Base-by-base conservation (phyloP, 2,797 vertebrate species). In the Catharus ustulatus region DNA sequence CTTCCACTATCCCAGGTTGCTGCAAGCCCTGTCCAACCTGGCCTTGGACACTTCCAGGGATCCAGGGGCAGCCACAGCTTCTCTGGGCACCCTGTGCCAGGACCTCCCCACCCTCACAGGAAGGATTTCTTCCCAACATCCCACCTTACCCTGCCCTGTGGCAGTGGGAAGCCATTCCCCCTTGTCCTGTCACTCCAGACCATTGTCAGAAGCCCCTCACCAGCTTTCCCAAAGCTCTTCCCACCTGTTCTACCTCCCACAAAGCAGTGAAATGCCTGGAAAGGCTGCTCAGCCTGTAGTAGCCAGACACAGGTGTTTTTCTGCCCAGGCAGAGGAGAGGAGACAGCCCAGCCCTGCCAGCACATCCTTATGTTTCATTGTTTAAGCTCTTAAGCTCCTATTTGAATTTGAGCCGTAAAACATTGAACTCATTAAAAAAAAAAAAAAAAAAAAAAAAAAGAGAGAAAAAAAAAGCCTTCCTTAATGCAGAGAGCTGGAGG, bases 321-420 rank as follows among this genome's bases (percentile, higher is more conserved):
- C 17, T 67, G 42, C n/a, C 22, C 61, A 38, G 15, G 14, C 7
- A 23, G 1, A 4, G 42, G 52, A 52, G 67, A 57, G 59, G n/a
- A 66, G 69, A 59, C 11, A 58, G 45, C 21, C n/a, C 64, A 54
- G 61, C 43, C 52, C 14, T 46, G 88, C 91, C 93, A 90, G 49
- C 67, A 93, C 64, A 66, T 73, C 88, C 66, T 94, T 51, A 24
- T 48, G 43, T 69, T 88, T 69, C 80, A 22, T 61, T 95, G 71
- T 78, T 91, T 85, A 89, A 96, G 89, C 91, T 94, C 87, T 95
- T 97, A 95, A 96, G 87, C 84, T 88, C 46, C 74, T 88, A 17
- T 94, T 95, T 95, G 91, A 95, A 92, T 92, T 80, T 52, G 72
- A 91, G 76, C 89, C 96, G 95, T 94, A 93, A 95, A 97, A 96